A percentile compares a stretch with the other conserved stretches of the same genome.
These are phyloP conservation scores for Tipula unca DNA, from an alignment of 2,888 invertebrate genomes.

Conservation along the genomic window DNA sequence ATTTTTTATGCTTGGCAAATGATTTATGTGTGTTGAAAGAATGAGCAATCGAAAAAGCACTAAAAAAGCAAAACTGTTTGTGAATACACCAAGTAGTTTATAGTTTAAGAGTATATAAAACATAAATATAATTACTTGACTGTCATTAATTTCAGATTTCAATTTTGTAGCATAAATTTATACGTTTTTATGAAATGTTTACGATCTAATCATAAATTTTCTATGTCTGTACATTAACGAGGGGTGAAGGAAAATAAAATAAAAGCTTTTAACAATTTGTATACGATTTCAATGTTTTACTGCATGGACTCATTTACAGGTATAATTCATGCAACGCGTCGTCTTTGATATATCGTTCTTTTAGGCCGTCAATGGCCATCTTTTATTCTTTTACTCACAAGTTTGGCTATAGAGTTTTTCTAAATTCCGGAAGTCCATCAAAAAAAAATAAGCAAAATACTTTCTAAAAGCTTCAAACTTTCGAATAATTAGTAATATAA, in stretches of 20 bases:
- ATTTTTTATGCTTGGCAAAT: not conserved
- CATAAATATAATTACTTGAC: not conserved
- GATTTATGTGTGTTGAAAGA: not conserved
- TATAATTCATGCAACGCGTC: too few relatives aligned
- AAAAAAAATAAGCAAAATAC: too few relatives aligned
- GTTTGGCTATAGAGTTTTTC: too few relatives aligned
- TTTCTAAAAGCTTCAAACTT: too few relatives aligned
- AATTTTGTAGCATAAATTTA: not conserved
- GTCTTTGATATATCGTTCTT: too few relatives aligned
- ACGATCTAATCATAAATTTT: not conserved
- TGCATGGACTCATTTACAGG: too few relatives aligned
- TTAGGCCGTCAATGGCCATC: too few relatives aligned
- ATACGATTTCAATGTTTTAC: too few relatives aligned
- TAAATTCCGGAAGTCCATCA: too few relatives aligned
- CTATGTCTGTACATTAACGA: not conserved
- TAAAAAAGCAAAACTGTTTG: not conserved
- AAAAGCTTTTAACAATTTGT: not conserved
- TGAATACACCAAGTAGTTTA: not conserved
- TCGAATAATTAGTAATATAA: too few relatives aligned
- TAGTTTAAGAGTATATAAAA: not conserved
- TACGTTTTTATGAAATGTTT: not conserved
- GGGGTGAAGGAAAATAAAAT: not conserved
- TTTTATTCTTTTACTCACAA: too few relatives aligned
- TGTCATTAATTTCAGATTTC: not conserved
- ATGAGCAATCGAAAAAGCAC: not conserved